Conservation (phyloP, 1,140 invertebrate genomes). For the Sipha flava region DNA sequence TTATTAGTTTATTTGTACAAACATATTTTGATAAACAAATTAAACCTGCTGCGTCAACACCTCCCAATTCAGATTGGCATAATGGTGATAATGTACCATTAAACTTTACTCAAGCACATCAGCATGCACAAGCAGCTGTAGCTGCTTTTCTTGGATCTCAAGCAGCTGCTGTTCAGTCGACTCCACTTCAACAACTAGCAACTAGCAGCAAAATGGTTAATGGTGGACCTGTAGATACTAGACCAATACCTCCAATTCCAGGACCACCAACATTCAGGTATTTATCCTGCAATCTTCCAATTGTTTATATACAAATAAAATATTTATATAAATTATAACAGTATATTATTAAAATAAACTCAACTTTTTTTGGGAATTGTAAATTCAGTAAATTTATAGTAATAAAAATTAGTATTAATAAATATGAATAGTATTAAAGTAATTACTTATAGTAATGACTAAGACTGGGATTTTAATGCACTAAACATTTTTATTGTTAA, state of each 20-base stretch:
- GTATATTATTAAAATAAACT: no score
- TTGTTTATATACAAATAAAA: background rate
- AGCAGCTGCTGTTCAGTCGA: conserved; percentile 54
- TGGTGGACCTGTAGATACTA: conserved; percentile 40
- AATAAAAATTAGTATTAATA: no score
- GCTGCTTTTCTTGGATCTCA: conserved; percentile 29
- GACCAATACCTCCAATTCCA: conserved; percentile 53
- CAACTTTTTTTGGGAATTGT: no score
- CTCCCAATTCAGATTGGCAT: conserved; percentile 38
- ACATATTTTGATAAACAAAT: conserved; percentile 51
- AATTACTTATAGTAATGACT: no score
- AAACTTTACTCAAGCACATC: conserved; percentile 46
- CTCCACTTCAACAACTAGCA: conserved; percentile 17
- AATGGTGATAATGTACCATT: conserved; percentile 45
- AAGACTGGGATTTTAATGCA: no score
- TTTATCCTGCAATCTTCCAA: conserved; percentile 45
- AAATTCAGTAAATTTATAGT: no score
- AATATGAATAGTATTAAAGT: no score
- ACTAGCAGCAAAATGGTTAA: conserved; percentile 34
- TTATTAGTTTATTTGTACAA: conserved; percentile 41
- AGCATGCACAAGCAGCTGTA: conserved; percentile 43
- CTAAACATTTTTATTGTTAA: no score
- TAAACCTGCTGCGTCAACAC: conserved; percentile 42
- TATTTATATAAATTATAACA: no score
- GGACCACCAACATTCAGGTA: conserved; percentile 72